Evolutionary conservation across 2,113 vertebrate species (phyloP).

Genomic region (Trochalopteron elliotii): DNA sequence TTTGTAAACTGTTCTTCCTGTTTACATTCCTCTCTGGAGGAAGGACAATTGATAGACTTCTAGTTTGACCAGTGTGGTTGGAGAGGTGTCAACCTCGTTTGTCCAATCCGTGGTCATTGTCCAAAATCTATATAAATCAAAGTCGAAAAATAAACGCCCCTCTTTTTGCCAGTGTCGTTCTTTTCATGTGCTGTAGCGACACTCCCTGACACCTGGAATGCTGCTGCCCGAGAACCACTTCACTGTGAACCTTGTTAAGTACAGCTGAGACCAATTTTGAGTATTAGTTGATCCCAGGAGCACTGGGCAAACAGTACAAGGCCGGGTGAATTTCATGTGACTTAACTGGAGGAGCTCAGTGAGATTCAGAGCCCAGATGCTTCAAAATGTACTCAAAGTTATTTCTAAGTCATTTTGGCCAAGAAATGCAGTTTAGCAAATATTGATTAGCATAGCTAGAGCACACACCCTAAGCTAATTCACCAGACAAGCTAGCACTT

Average conservation of each 20-base stretch:
- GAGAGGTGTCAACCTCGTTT: too few relatives aligned
- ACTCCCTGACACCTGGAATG: not conserved
- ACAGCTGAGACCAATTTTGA: not conserved
- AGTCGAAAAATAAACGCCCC: too few relatives aligned
- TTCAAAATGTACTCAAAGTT: not conserved
- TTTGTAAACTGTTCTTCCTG: too few relatives aligned
- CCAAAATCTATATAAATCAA: too few relatives aligned
- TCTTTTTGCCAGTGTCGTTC: too few relatives aligned
- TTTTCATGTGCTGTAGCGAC: too few relatives aligned
- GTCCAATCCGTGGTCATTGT: too few relatives aligned
- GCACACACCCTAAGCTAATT: not conserved
- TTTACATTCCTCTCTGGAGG: too few relatives aligned
- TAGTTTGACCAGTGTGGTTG: too few relatives aligned
- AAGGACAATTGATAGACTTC: too few relatives aligned
- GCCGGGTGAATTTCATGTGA: not conserved
- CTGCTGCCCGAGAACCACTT: not conserved
- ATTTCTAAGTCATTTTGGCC: not conserved
- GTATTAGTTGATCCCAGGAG: not conserved
- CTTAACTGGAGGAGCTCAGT: not conserved
- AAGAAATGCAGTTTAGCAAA: not conserved
- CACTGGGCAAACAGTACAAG: not conserved
- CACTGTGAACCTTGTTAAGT: not conserved
- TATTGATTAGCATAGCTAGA: not conserved
- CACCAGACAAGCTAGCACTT: not conserved
- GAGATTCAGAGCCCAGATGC: not conserved